Evolutionary conservation across 2,113 vertebrate species (phyloP).

Genomic region (Xenotilapia flavipinnis): DNA sequence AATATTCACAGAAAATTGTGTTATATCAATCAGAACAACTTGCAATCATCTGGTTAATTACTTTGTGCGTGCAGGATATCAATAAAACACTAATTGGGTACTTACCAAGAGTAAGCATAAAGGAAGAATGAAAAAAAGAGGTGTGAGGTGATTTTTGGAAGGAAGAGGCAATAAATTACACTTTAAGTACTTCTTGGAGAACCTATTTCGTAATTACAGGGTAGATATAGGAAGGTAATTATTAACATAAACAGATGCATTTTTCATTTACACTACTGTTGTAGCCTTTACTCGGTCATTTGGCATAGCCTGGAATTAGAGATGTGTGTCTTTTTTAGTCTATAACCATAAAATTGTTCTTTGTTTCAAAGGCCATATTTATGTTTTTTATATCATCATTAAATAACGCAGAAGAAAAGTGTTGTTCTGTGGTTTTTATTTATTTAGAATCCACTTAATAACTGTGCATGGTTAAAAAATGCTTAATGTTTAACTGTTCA

Average conservation of each 20-base stretch:
- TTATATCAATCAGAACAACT: not conserved
- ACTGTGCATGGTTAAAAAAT: not conserved
- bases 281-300: not conserved
- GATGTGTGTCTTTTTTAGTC: not conserved
- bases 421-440: not conserved
- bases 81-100: not conserved
- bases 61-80: not conserved
- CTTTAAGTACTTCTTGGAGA: not conserved
- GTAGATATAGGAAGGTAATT: not conserved
- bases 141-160: not conserved
- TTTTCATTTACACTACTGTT: not conserved
- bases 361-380: not conserved
- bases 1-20: not conserved
- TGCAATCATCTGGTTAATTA: not conserved
- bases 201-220: not conserved
- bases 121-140: not conserved
- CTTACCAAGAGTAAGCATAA: not conserved
- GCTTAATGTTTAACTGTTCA: not conserved
- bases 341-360: not conserved
- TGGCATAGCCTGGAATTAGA: not conserved
- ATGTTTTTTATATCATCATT: not conserved
- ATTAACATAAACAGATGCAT: not conserved
- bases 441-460: not conserved
- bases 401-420: not conserved
- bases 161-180: not conserved